These are phyloP conservation scores for Leucophenga montana DNA, from an alignment of 2,888 invertebrate species.

Conservation along the genomic window DNA sequence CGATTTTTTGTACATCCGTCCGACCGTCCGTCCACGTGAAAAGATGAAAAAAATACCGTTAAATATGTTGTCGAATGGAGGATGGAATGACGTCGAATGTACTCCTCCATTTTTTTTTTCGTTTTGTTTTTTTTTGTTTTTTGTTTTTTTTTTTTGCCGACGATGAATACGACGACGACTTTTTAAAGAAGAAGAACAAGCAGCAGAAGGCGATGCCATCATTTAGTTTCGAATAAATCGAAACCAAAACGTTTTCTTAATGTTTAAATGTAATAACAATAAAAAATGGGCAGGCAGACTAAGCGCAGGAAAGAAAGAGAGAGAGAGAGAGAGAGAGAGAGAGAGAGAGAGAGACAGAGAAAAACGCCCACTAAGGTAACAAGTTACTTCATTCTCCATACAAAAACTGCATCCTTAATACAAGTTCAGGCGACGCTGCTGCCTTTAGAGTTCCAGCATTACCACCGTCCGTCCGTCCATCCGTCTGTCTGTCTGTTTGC, in stretches of 20 bases:
- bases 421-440: no score
- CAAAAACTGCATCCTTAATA: background rate
- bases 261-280: background rate
- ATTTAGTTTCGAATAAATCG: background rate
- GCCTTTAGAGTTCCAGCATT: background rate
- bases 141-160: background rate
- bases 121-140: no score
- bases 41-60: background rate
- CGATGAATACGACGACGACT: background rate
- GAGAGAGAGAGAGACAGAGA: background rate
- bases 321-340: background rate
- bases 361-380: slow-evolving; percentile 5
- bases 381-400: background rate
- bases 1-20: background rate
- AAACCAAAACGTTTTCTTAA: slow-evolving; percentile 1
- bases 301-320: background rate
- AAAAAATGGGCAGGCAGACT: background rate
- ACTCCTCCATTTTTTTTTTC: no score
- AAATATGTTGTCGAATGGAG: no score
- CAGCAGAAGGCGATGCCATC: background rate
- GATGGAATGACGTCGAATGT: background rate
- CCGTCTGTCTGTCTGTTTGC: background rate
- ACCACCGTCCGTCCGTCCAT: background rate
- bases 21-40: background rate
- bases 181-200: no score